phyloP scores from a whole-genome alignment of 2,888 invertebrate species.

The Mythimna lalbum region DNA sequence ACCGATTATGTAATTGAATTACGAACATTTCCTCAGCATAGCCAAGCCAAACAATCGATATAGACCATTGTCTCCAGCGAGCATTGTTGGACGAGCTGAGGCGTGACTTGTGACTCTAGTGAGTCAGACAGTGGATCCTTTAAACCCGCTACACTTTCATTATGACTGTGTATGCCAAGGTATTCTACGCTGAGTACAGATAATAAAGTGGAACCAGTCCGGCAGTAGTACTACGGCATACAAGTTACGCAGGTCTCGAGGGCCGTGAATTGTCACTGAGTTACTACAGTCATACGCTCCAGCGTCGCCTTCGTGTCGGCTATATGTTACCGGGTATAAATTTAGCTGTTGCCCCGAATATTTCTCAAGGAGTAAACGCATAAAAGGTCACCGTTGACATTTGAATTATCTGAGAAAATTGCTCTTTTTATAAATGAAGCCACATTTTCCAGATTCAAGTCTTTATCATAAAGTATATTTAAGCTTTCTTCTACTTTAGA shows the following conservation, averaged over 20 bases:
- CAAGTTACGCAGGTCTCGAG: constrained; percentile 56
- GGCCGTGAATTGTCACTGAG: constrained; percentile 51
- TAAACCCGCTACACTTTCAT: constrained; percentile 54
- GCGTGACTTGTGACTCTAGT: constrained; percentile 43
- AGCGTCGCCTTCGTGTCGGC: neutral
- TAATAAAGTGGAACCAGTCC: constrained; percentile 61
- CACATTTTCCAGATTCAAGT: constrained; percentile 10
- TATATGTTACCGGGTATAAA: constrained; percentile 13
- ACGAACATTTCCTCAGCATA: constrained; percentile 47
- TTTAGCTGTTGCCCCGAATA: constrained; percentile 29
- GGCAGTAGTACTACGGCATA: constrained; percentile 62
- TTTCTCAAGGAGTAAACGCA: constrained; percentile 28
- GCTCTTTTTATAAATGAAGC: constrained; percentile 3
- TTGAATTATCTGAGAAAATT: constrained; percentile 28
- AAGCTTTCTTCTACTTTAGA: constrained; percentile 41
- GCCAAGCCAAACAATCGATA: constrained; percentile 60
- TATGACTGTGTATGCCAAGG: constrained; percentile 63
- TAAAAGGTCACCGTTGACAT: constrained; percentile 42
- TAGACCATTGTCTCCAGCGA: constrained; percentile 55
- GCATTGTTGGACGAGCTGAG: constrained; percentile 51
- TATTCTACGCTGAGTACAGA: constrained; percentile 60
- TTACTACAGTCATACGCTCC: constrained; percentile 24
- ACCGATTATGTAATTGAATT: constrained; percentile 53
- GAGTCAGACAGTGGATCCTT: constrained; percentile 60
- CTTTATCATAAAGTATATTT: constrained; percentile 20